Base-by-base conservation (phyloP, 2,888 invertebrate genomes). In the Ashinkailepas kermadecensis region DNA sequence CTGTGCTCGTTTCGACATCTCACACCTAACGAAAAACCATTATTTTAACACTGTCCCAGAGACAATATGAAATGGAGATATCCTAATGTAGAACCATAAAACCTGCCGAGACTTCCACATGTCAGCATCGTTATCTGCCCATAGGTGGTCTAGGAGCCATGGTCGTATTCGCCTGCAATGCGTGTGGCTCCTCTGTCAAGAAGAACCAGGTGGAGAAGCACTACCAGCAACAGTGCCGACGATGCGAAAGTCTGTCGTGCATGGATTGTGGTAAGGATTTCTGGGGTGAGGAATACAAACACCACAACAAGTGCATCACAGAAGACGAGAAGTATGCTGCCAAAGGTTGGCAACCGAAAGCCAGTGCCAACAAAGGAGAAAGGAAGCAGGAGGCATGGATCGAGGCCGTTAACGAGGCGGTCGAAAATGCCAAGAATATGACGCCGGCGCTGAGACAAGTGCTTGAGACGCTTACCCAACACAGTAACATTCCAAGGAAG, bases 221-320 rank as follows among this genome's bases (percentile, higher is more conserved):
- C 88, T 90, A 91, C 81, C 78, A 82, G 84, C 91, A 90, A 81
- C 90, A 91, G 86, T 96, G 96, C 86, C 91, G 93, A 81, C 89
- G 89, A 21, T 89, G 89, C 80, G 91, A 92, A 84, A 92, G 91
- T 85, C 88, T 97, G 78, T 94, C 96, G 0, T 98, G 98, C 88
- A 93, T 97, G 87, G 98, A 98, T 87, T 98, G 97, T 87, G 92
- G 93, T 81, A 95, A 95, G 88, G 96, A 96, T 88, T 98, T 95
- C 88, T 88, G 83, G 85, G 93, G 92, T 0, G 92, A 93, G 82
- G 93, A 92, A 18, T 96, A 94, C 88, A 91, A 90, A 78, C 88
- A 89, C 0, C 96, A 96, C 87, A 93, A 89, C n/a, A 94, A 94
- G 88, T 97, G 96, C 88, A 90, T 96, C 80, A 91, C 93, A 1